Base-by-base conservation (phyloP, 2,113 vertebrate genomes). In the Solea solea region DNA sequence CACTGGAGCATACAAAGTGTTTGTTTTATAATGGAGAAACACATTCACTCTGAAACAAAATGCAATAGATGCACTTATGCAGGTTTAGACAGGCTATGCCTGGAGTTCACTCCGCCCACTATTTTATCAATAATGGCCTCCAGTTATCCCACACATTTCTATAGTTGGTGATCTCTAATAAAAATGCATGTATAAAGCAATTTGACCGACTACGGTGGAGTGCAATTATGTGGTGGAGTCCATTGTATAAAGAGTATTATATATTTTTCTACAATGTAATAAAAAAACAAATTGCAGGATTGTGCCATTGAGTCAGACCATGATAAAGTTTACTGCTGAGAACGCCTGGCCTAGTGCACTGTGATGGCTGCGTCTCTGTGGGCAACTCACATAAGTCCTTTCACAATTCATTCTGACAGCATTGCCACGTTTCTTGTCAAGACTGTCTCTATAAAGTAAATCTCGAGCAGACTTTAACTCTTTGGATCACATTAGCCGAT, bases 341-440 rank as follows among this genome's bases (percentile, higher is more conserved):
- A 80, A 12, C 67, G 65, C 65, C 78, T 80, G 69, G 76, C 76
- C 51, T 64, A 75, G 54, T 86, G 81, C 81, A 60, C 73, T 72
- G 85, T 89, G 89, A 94, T 79, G 90, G 82, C 89, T 90, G 77
- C 82, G 82, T 94, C 91, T 92, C 91, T 77, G 89, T 83, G 89
- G 84, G 82, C 80, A 83, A 86, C 64, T 91, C 89, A 90, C 86
- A 89, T 51, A 83, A 86, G 77, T 89, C 77, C 7, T 1, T 80
- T 93, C 90, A 78, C 88, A 90, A 92, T 81, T 89, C 86, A 91
- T 86, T 64, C 72, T 90, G 92, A 93, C 92, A 94, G 90, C 84
- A 85, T 91, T 87, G 88, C 90, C 88, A 89, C 84, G 77, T 91
- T 94, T 90, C 87, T 91, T 95, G 92, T 92, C 89, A 89, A 85